A percentile compares a stretch with the other conserved stretches of the same genome.
These are phyloP conservation scores for Macrosiphum euphorbiae DNA, from an alignment of 2,888 invertebrate species.

Conservation along the genomic window DNA sequence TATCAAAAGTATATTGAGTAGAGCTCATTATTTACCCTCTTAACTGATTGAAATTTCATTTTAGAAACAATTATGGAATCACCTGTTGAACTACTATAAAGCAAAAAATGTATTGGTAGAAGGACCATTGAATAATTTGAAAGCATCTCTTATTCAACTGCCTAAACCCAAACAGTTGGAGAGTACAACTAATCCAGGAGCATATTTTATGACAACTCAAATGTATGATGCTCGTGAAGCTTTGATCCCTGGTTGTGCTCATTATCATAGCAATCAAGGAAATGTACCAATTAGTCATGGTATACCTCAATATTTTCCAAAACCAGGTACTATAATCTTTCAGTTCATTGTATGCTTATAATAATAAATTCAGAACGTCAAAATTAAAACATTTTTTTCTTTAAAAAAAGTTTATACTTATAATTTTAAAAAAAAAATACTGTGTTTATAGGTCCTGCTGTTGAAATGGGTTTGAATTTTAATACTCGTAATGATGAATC, in stretches of 20 bases:
- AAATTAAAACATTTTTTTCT: neutral
- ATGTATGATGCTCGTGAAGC: slow-evolving; percentile 98
- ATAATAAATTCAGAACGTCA: neutral
- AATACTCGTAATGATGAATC: slow-evolving; percentile 85
- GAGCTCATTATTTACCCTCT: neutral
- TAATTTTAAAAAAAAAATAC: neutral
- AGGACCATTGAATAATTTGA: slow-evolving; percentile 96
- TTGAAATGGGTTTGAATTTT: slow-evolving; percentile 72
- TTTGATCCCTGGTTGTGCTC: slow-evolving; percentile 92
- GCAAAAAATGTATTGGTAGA: slow-evolving; percentile 97
- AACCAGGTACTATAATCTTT: slow-evolving; percentile 54
- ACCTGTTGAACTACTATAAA: slow-evolving; percentile 95
- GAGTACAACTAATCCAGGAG: slow-evolving; percentile 94
- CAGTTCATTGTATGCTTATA: neutral
- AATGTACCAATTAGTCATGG: slow-evolving; percentile 64
- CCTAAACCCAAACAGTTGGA: slow-evolving; percentile 96
- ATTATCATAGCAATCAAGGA: slow-evolving; percentile 78
- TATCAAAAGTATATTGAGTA: slow-evolving; percentile 79
- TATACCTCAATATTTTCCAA: slow-evolving; percentile 64
- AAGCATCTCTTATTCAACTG: slow-evolving; percentile 96
- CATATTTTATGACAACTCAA: slow-evolving; percentile 97
- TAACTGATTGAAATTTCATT: slow-evolving; percentile 52
- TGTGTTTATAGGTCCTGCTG: slow-evolving; percentile 36
- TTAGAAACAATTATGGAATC: slow-evolving; percentile 96
- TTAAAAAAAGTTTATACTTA: neutral